Evolutionary conservation across 2,113 vertebrate species (phyloP), one percentile per base, ranked within the genome.

Genomic region (Myotis lucifugus): DNA sequence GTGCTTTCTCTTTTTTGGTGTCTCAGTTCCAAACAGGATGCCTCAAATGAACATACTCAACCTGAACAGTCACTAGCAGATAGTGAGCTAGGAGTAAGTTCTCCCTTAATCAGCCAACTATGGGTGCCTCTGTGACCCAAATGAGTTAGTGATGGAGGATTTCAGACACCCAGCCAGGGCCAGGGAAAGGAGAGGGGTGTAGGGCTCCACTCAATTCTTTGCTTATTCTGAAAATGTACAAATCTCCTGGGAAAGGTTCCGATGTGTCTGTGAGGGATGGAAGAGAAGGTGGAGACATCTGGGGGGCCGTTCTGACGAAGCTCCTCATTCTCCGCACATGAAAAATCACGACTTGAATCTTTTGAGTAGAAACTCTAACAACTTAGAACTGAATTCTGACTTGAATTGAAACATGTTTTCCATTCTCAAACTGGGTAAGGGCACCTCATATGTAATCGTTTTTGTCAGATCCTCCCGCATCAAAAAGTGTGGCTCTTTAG

Each of bases 341-440:
- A 84, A 86, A 94, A 84, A 46, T 69, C 13, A 59, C 70, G 54
- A 42, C 32, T 85, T 18, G 77, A 54, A 67, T 78, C 78, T 90
- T 94, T 59, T 17, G 5, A 42, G 73, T 61, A 70, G 40, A 77
- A 96, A 90, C 79, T 64, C 79, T 91, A 76, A 69, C 17, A 70
- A 59, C 29, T 76, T 81, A 70, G 48, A 67, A 34, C 61, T 27
- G 29, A 74, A 76, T 88, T 72, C 54, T 67, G 34, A 70, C n/a
- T 91, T 87, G 86, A 52, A 15, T 72, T 88, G 64, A 61, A 78
- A 54, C 46, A 0, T 92, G 91, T 29, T 95, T 97, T 94, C 90
- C 64, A 96, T 98, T 96, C 98, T 96, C 95, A 92, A 64, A 54
- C 67, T 88, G 92, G 29, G 15, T 72, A 74, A 96, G 67, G 59